phyloP scores from a whole-genome alignment of 2,888 invertebrate genomes.

The Cryptophagus acutangulus region DNA sequence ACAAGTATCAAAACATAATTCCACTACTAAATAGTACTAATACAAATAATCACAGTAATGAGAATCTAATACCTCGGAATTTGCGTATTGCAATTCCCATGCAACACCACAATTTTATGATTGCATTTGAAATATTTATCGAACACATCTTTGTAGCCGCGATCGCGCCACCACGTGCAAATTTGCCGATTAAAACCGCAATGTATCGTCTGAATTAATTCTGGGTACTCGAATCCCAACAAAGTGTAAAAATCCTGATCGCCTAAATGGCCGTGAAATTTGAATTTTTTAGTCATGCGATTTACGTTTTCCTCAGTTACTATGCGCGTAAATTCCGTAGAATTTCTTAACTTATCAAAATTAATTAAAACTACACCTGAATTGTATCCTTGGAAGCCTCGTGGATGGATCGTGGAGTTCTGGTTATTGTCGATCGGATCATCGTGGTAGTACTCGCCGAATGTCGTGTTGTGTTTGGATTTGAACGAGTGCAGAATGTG shows the following conservation, averaged over 20 bases:
- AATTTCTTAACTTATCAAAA: constrained; percentile 61
- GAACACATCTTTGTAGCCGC: constrained; percentile 69
- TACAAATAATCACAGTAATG: too few relatives aligned
- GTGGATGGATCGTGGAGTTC: constrained; percentile 32
- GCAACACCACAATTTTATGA: constrained; percentile 61
- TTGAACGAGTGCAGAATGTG: constrained; percentile 68
- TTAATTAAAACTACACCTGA: constrained; percentile 73
- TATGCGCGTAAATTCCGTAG: constrained; percentile 55
- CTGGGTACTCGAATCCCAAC: constrained; percentile 63
- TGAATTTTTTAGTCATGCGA: constrained; percentile 56
- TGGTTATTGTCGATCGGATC: constrained; percentile 27
- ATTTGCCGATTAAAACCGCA: constrained; percentile 79
- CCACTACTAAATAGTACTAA: too few relatives aligned
- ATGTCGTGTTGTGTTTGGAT: constrained; percentile 55
- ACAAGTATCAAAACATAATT: too few relatives aligned
- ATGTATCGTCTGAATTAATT: constrained; percentile 66
- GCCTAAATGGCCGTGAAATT: constrained; percentile 68
- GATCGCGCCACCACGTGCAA: constrained; percentile 75
- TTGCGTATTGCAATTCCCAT: constrained; percentile 71
- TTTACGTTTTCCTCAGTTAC: constrained; percentile 53
- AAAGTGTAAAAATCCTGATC: constrained; percentile 80
- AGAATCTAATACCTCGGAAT: constrained; percentile 56
- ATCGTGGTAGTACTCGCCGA: constrained; percentile 49
- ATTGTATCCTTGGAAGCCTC: constrained; percentile 72
- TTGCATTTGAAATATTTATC: constrained; percentile 66